Conservation (phyloP, 1,140 invertebrate genomes). For the Chrysoperla carnea region DNA sequence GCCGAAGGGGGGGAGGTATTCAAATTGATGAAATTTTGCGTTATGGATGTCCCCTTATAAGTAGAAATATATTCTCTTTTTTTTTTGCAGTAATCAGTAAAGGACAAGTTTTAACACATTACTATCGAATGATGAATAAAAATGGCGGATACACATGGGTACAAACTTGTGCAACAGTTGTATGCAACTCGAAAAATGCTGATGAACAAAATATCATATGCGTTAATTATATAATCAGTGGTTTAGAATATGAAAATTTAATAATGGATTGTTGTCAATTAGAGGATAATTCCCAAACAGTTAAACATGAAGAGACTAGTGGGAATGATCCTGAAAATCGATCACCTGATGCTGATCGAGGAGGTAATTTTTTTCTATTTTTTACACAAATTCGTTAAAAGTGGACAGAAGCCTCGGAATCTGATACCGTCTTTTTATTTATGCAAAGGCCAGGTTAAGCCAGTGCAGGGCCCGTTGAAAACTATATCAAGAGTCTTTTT, state of each 20-base stretch:
- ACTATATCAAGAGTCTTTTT: no score
- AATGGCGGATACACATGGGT: slow-evolving; percentile 90
- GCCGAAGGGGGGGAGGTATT: no score
- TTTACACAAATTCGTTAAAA: no score
- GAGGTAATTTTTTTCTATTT: slow-evolving; percentile 28
- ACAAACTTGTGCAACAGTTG: slow-evolving; percentile 90
- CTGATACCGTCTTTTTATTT: no score
- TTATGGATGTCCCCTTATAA: no score
- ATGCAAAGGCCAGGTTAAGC: no score
- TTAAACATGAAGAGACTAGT: slow-evolving; percentile 61
- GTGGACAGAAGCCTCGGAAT: no score
- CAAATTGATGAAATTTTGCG: no score
- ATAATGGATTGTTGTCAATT: slow-evolving; percentile 87
- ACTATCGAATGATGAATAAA: slow-evolving; percentile 91
- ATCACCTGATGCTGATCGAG: slow-evolving; percentile 65
- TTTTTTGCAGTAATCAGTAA: slow-evolving; percentile 76
- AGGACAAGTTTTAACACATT: slow-evolving; percentile 90
- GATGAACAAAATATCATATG: slow-evolving; percentile 94
- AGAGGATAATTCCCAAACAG: slow-evolving; percentile 55
- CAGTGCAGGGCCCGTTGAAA: no score
- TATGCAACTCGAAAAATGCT: slow-evolving; percentile 86
- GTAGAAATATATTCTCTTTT: no score
- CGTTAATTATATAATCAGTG: slow-evolving; percentile 89
- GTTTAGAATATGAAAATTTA: slow-evolving; percentile 73
- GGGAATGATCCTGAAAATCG: slow-evolving; percentile 69